A percentile compares a stretch with the other conserved stretches of the same genome.
phyloP scores from a whole-genome alignment of 2,797 vertebrate species.

The Gadopsis marmoratus region DNA sequence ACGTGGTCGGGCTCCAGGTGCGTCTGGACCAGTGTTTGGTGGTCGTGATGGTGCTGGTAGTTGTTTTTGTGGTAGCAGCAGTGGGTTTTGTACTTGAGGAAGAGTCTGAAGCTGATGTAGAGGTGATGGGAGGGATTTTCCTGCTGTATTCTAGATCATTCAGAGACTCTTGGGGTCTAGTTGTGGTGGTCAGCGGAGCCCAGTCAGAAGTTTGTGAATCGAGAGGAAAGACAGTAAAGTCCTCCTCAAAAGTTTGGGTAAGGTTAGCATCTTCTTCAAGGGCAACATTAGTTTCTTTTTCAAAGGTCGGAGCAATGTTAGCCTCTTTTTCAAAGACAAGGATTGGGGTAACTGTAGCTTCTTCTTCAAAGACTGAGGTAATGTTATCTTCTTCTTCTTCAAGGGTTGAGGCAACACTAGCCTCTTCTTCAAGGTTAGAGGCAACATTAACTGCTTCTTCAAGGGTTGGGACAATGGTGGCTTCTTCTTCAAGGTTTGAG shows the following conservation, averaged over 20 bases:
- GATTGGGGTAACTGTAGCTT: background rate
- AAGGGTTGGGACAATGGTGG: background rate
- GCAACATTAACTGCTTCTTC: background rate
- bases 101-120: constrained; percentile 31
- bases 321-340: background rate
- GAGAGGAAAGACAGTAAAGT: constrained; percentile 67
- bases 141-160: constrained; percentile 71
- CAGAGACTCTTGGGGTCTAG: constrained; percentile 72
- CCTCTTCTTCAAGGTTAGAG: background rate
- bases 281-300: background rate
- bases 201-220: constrained; percentile 69
- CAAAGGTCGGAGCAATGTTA: background rate
- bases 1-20: constrained; percentile 68
- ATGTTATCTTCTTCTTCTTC: no score
- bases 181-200: constrained; percentile 60
- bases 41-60: constrained; percentile 23
- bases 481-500: background rate
- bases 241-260: constrained; percentile 36
- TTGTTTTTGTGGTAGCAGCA: constrained; percentile 13
- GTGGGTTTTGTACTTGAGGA: constrained; percentile 38
- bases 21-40: constrained; percentile 55
- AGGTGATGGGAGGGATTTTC: constrained; percentile 37
- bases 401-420: background rate
- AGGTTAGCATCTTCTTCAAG: constrained; percentile 8
- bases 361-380: background rate